These are phyloP conservation scores for Pollenia amentaria DNA, from an alignment of 2,888 invertebrate species.

Conservation along the genomic window DNA sequence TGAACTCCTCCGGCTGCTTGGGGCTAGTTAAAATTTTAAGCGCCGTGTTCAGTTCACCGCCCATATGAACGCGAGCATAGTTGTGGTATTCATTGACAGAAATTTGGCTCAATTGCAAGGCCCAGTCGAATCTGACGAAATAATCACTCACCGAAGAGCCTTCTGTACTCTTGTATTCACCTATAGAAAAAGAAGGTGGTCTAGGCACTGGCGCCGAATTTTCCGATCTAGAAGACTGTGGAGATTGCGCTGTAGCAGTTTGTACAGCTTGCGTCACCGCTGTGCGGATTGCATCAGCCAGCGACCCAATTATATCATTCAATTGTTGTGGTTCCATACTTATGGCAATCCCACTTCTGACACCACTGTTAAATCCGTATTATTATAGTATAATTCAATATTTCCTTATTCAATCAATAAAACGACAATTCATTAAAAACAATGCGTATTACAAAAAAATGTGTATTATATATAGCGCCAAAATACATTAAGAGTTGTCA, in stretches of 20 bases:
- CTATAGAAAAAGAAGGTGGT: constrained; percentile 32
- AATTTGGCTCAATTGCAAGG: constrained; percentile 32
- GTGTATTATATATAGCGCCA: no score
- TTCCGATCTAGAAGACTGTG: neutral
- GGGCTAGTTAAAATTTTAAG: constrained; percentile 47
- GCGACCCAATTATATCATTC: neutral
- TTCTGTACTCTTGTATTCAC: constrained; percentile 27
- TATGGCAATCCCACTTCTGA: no score
- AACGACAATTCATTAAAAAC: no score
- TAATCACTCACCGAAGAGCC: constrained; percentile 47
- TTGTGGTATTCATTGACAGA: constrained; percentile 32
- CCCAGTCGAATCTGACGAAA: constrained; percentile 52
- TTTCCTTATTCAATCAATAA: no score
- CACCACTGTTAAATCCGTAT: no score
- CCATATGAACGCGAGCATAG: constrained; percentile 49
- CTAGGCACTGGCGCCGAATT: constrained; percentile 6
- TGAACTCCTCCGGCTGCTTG: constrained; percentile 1
- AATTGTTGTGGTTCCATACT: no score
- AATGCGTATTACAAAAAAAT: no score
- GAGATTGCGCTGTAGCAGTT: constrained; percentile 18
- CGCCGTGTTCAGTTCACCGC: constrained; percentile 40
- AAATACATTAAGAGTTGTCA: no score
- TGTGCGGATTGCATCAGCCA: constrained; percentile 44
- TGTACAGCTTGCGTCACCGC: constrained; percentile 36
- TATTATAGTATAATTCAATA: no score